Evolutionary conservation across 2,888 invertebrate species (phyloP), one percentile per base, ranked within the genome.

Genomic region (Yponomeuta cagnagella): DNA sequence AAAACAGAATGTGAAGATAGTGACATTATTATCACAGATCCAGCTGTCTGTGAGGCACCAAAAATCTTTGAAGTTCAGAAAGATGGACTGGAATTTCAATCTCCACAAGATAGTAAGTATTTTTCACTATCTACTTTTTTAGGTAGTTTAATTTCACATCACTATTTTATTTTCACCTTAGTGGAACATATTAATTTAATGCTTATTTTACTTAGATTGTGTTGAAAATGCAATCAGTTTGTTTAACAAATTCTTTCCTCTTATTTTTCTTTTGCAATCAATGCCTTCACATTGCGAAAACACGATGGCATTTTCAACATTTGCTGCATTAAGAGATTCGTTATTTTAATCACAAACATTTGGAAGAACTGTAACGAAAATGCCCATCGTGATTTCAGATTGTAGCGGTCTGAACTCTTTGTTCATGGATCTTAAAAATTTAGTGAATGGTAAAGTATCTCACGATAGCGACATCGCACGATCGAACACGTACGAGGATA

Each of bases 251-350:
- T 82, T 82, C 79, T 78, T 75, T 76, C 73, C 73, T 15, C 52
- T 58, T 58, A 15, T 58, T 85, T 88, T 89, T 88, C 83, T 84
- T 85, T 90, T 87, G 85, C 85, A 85, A 43, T 58, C 15, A 58
- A 86, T 79, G 78, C 82, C 82, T 84, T 84, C 77, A 79, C 79
- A 77, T 80, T 83, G 84, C 87, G 91, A 88, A 92, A 92, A 89
- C 92, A 92, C 88, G 92, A 91, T 90, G 92, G 92, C 92, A 92
- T 92, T 92, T 92, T 92, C 92, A 91, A 91, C 92, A 90, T 87
- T 58, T 82, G 74, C 74, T 73, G 69, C 70, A 71, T 73, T 78
- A 81, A 71, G 76, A 74, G 65, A 72, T 74, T 71, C 75, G 74
- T 74, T 76, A 74, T 78, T 75, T 76, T 75, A 72, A 33, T 30